Base-by-base conservation (phyloP, 2,797 vertebrate species). In the Acipenser ruthenus region DNA sequence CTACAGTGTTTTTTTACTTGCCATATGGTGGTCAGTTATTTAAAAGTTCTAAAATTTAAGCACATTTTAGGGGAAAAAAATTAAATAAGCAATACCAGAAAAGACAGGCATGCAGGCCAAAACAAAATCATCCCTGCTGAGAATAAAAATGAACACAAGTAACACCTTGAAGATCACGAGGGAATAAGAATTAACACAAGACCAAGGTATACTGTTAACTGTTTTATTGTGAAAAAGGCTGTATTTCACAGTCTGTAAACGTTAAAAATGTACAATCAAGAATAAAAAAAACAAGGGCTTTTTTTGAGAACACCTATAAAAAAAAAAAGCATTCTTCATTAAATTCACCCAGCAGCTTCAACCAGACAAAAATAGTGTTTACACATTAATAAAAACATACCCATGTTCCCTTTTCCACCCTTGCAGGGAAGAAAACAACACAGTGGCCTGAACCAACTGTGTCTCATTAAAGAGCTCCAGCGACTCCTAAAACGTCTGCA, bases 321-420 rank as follows among this genome's bases (percentile, higher is more conserved):
- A 62, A 62, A 68, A n/a, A 63, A 63, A 70, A 70, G 64, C 69
- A 62, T 73, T 71, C 64, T 60, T 72, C 69, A 68, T 69, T 69
- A 69, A 64, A 67, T 62, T 74, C 60, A 67, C 64, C 68, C 68
- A 68, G 65, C 67, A 71, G 65, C 70, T 61, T 73, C 69, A 65
- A 71, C 64, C 69, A 73, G 63, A 71, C 10, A 15, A 63, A 65
- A 64, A 71, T 71, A 71, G 70, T 71, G 70, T 71, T 71, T 68
- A 65, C 23, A 53, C 7, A 62, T 62, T 23, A 67, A 70, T 63
- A 49, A 49, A 59, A 61, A 60, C n/a, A 67, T 58, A 58, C 10
- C 0, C 1, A 10, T 55, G 67, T 70, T 62, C 69, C 62, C 67
- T 70, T 67, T 67, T 56, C 58, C 66, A 61, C 69, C 62, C 58